Conservation (phyloP, 2,797 vertebrate genomes). For the Myotis vivesi region DNA sequence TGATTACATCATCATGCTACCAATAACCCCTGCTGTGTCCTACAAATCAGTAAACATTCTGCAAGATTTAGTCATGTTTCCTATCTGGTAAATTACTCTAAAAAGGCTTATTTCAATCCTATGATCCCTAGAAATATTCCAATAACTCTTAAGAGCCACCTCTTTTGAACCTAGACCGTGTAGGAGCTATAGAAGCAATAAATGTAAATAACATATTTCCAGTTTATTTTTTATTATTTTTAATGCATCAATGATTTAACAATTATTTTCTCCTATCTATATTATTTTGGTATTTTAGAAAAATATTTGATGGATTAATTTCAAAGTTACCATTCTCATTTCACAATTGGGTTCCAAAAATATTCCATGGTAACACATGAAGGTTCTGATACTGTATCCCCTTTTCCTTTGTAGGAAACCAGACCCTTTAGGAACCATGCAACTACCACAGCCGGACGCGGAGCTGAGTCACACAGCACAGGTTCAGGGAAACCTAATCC, state of each 20-base stretch:
- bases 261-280: background rate
- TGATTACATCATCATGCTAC: fast-evolving
- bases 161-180: background rate
- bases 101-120: background rate
- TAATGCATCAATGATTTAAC: background rate
- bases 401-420: background rate
- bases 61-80: background rate
- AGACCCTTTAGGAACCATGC: background rate
- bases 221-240: constrained; percentile 3
- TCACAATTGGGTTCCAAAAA: background rate
- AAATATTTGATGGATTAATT: background rate
- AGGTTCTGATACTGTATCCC: background rate
- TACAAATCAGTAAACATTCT: background rate
- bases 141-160: background rate
- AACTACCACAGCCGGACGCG: background rate
- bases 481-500: background rate
- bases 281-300: constrained; percentile 15
- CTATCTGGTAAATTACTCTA: background rate
- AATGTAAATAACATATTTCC: background rate
- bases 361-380: background rate
- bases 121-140: background rate
- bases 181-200: background rate
- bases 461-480: background rate
- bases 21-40: too few relatives aligned
- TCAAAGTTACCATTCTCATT: constrained; percentile 11